Base-by-base conservation (phyloP, 92 coral and sea anemone genomes). In the Phymanthus crucifer region DNA sequence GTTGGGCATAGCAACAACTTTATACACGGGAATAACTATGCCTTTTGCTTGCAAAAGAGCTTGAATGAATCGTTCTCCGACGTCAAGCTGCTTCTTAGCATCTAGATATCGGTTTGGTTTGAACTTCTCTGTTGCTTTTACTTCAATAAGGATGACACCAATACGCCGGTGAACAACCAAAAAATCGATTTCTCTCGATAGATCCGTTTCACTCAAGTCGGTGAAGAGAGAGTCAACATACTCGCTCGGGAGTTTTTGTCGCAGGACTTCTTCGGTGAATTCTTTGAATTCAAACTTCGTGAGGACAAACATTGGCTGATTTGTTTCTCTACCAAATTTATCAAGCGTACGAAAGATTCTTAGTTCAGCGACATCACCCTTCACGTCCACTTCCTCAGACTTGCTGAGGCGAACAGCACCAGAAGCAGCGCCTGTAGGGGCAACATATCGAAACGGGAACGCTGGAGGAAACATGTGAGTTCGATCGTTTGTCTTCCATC, bases 381-480 rank as follows among this genome's bases (percentile, higher is more conserved):
- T 80, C 14, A 80, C 14, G 77, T 80, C 84, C 33, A 40, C 8
- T 80, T 80, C 84, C 48, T 80, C 84, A 32, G 84, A 80, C 70
- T 80, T 80, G 81, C 84, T 80, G 2, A 72, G 6, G 5, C 84
- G 24, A 71, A 80, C 84, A 18, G 84, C 84, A 40, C 84, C 84
- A 12, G 84, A 80, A 1, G 84, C 84, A 0, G 75, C 84, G 31
- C 84, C 84, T 1, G 84, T 80, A 16, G 86, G 86, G 19, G 83
- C 83, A 34, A 24, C 65, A 47, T 83, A 83, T 1, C 83, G 76
- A 29, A 75, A 76, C 16, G 64, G 75, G 36, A 83, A 83, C 40
- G 76, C 83, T 40, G 86, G 86, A 73, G 86, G 86, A 26, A 76
- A 76, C 86, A 83, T 83, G 47, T 83, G 67, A 9, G 86, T 83